Evolutionary conservation across 37 sponge, comb jelly and placozoan genomes (phyloP), one percentile per base, ranked within the genome.

Genomic region (Lycopodina hypogea): DNA sequence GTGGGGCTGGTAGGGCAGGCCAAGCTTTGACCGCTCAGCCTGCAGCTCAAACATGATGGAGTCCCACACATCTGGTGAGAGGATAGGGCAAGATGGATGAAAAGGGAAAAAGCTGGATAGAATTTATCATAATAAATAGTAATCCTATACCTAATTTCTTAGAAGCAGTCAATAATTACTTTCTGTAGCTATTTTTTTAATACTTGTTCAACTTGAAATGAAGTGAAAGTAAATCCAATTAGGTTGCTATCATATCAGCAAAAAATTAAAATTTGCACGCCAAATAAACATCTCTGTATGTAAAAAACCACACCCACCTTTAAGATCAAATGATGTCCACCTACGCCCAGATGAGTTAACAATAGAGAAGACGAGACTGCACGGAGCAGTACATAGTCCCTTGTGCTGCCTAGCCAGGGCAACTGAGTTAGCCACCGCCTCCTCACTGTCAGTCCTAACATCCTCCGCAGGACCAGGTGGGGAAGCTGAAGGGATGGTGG

Each of bases 1-100:
- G 85, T 56, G 77, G 35, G 85, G 82, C 2, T 76, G 52, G 36
- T 53, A 87, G 37, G 87, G 82, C 2, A 87, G 82, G 60, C 66
- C 81, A 0, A 87, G 77, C 42, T 75, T 80, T 6, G 53, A 36
- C 42, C 82, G 38, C 59, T 78, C 58, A 8, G 68, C 64, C 56
- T 80, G 70, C 1, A 87, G 68, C 48, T 80, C 82, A 42, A 36
- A 19, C 22, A 87, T 35, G 37, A 87, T 81, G 0, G 70, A 58
- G 50, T 42, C 60, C 87, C 87, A 87, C 51, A 81, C 19, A 28
- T 67, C 87, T 86, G 52, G 14, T 24, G 29, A 57, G 18, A n/a
- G 42, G 51, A 45, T 15, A 7, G 45, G 21, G 71, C 3, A n/a
- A n/a, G n/a, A n/a, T n/a, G n/a, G n/a, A n/a, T n/a, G n/a, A n/a